Base-by-base conservation (phyloP, 2,888 invertebrate species). In the Drosophila multiciliata region DNA sequence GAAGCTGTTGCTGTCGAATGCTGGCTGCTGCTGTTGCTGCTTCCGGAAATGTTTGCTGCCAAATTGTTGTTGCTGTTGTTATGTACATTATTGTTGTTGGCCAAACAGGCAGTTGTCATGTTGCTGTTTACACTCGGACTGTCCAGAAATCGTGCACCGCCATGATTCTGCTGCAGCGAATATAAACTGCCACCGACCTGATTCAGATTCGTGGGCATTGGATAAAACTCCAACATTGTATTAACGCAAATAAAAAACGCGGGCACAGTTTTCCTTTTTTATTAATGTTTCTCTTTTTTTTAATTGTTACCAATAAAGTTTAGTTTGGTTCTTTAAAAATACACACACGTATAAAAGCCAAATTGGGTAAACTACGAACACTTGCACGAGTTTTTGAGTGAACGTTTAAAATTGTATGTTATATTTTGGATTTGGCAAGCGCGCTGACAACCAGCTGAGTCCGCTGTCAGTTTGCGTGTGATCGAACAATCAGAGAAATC, bases 161-260 rank as follows among this genome's bases (percentile, higher is more conserved):
- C 83, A 83, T 91, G 91, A 68, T 89, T 90, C 77, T 91, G 91
- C 61, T 91, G 91, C 75, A 91, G 90, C 73, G 91, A 91, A 65
- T 92, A 91, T 75, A 92, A 89, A 75, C 92, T 84, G 78, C 91
- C 89, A 73, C 90, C 86, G 63, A 91, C 91, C 82, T 91, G 90
- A 89, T 85, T 92, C 72, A 92, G 80, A 88, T 91, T 92, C 63
- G 92, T 92, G 74, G 93, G 93, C 91, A 92, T 91, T 76, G 92
- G 93, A 89, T 92, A 93, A 75, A 93, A 93, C 80, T 92, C 93
- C 82, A 92, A 90, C 92, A 92, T 92, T 88, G 84, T 91, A 75
- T 77, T 75, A 57, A 58, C 53, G 69, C 83, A 45, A 49, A 45
- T 54, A 57, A 33, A 26, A 50, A 35, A 45, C 40, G 59, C 66